These are phyloP conservation scores for Lomographa bimaculata DNA, from an alignment of 2,888 invertebrate genomes.

Conservation along the genomic window DNA sequence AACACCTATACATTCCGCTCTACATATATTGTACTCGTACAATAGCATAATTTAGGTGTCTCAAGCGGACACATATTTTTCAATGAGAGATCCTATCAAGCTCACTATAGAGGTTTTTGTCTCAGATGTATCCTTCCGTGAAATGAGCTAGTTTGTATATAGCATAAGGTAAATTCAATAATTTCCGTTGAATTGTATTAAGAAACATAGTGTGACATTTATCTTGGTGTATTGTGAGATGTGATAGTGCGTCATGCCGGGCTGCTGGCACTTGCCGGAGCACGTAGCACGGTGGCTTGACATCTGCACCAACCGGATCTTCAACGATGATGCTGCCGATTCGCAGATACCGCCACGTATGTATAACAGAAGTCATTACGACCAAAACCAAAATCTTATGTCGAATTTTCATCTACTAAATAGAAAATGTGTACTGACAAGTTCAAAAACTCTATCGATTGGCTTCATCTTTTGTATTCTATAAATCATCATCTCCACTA, in stretches of 20 bases:
- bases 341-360: conserved; percentile 76
- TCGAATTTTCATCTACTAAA: too few species aligned
- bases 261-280: conserved; percentile 78
- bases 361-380: too few species aligned
- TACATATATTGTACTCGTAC: conserved; percentile 31
- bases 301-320: conserved; percentile 83
- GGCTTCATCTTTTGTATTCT: too few species aligned
- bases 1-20: conserved; percentile 25
- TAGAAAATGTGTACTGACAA: too few species aligned
- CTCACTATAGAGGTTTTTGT: too few species aligned
- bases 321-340: conserved; percentile 67
- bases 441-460: too few species aligned
- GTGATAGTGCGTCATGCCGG: conserved; percentile 59
- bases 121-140: too few species aligned
- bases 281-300: conserved; percentile 86
- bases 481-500: too few species aligned
- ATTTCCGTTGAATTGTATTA: too few species aligned
- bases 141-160: too few species aligned
- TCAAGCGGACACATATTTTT: conserved; percentile 9
- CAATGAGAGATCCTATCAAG: conserved; percentile 6
- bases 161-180: too few species aligned
- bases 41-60: conserved; percentile 33
- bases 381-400: too few species aligned
- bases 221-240: conserved; percentile 29
- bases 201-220: conserved; percentile 5